These are phyloP conservation scores for Austrofundulus limnaeus DNA, from an alignment of 2,113 vertebrate species.

Conservation along the genomic window DNA sequence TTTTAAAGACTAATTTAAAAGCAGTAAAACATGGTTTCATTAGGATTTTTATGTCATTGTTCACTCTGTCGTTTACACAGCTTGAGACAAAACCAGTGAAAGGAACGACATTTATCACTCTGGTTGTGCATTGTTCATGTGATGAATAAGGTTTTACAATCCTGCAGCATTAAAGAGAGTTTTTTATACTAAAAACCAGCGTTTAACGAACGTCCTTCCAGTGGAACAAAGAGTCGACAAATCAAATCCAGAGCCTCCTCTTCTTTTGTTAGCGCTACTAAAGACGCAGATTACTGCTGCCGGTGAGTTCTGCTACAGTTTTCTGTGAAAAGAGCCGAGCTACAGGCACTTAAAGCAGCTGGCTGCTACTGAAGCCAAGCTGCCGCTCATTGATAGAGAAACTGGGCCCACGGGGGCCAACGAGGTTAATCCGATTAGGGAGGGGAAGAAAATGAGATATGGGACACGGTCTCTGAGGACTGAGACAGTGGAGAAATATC, in stretches of 20 bases:
- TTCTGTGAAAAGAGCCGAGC: slow-evolving; percentile 33
- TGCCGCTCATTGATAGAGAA: slow-evolving; percentile 46
- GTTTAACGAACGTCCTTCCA: slow-evolving; percentile 15
- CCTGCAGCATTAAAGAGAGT: slow-evolving; percentile 22
- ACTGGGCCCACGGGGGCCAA: slow-evolving; percentile 5
- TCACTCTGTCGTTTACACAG: too few species aligned
- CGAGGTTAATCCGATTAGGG: slow-evolving; percentile 63
- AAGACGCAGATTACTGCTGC: slow-evolving; percentile 35
- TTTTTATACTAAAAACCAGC: neutral
- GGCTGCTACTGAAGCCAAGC: slow-evolving; percentile 37
- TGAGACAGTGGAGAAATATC: slow-evolving; percentile 42
- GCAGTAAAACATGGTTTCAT: too few species aligned
- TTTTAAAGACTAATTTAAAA: too few species aligned
- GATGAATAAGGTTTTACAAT: slow-evolving; percentile 39
- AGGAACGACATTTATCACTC: too few species aligned
- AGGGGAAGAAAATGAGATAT: slow-evolving; percentile 45
- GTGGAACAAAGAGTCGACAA: slow-evolving; percentile 39
- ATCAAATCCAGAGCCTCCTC: slow-evolving; percentile 46
- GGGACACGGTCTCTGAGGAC: slow-evolving; percentile 31
- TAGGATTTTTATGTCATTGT: too few species aligned
- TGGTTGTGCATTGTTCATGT: too few species aligned
- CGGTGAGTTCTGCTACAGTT: slow-evolving; percentile 1
- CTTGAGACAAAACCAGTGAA: too few species aligned
- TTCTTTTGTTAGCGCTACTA: slow-evolving; percentile 23
- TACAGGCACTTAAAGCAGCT: slow-evolving; percentile 36